These are phyloP conservation scores for Eurystomus glaucurus DNA, from an alignment of 2,797 vertebrate genomes.

Conservation along the genomic window DNA sequence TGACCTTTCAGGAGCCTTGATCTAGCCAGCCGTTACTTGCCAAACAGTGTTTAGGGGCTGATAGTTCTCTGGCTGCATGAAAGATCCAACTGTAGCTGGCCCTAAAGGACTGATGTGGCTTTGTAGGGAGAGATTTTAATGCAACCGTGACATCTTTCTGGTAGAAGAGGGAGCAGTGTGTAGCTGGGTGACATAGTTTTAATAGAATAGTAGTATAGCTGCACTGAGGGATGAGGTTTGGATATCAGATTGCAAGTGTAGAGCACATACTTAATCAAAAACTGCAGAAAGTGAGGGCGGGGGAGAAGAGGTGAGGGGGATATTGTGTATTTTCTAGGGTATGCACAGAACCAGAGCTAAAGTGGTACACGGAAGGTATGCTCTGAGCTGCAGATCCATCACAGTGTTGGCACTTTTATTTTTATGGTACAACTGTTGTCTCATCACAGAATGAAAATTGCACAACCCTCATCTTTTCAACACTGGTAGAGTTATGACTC, in stretches of 20 bases:
- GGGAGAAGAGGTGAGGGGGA: background rate
- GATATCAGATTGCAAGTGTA: background rate
- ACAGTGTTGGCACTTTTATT: slow-evolving; percentile 15
- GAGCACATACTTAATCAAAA: slow-evolving; percentile 11
- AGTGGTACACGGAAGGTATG: background rate
- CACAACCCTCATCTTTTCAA: slow-evolving; percentile 27
- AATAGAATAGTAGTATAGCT: background rate
- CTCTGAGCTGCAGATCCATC: slow-evolving; percentile 30
- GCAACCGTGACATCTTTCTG: background rate
- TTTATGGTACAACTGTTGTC: slow-evolving; percentile 28
- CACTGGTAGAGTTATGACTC: slow-evolving; percentile 1
- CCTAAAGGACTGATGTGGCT: background rate
- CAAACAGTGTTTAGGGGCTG: background rate
- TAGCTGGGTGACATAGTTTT: background rate
- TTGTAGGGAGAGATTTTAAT: background rate
- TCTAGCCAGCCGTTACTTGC: background rate
- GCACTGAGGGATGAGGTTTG: background rate
- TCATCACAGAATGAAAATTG: slow-evolving; percentile 36
- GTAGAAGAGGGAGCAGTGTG: background rate
- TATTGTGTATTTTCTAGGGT: background rate
- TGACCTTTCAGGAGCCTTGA: background rate
- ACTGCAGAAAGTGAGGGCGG: background rate
- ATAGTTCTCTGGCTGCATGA: background rate
- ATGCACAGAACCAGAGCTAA: background rate
- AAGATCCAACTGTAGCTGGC: background rate